Base-by-base conservation (phyloP, 2,113 vertebrate genomes). In the Corapipo altera region DNA sequence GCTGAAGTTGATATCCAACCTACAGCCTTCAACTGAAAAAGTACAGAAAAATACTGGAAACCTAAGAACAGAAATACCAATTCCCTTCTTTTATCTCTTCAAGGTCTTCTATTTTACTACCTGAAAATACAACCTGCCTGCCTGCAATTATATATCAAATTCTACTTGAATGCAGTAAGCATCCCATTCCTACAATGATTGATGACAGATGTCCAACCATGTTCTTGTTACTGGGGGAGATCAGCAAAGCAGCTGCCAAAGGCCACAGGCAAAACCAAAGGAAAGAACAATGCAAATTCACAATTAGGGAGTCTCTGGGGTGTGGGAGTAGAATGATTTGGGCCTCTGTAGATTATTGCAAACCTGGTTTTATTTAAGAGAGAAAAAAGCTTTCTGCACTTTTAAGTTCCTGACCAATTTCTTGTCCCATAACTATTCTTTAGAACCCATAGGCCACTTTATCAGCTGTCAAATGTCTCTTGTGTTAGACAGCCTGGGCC, bases 281-380 rank as follows among this genome's bases (percentile, higher is more conserved):
- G 92, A 92, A 81, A 89, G 90, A 94, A 91, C 88, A 93, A 94
- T 87, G 85, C 61, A 93, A 92, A 97, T 96, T 97, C 93, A 93
- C 88, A 94, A 96, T 94, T 96, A 93, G 85, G 62, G 69, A 93
- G 81, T 84, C 88, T 94, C 95, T 81, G 46, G 93, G 75, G 94
- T 95, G 88, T 78, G 65, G 73, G 62, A 74, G 54, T 86, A 96
- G 83, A 96, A 93, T 85, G 46, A 96, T 97, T 97, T 93, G 94
- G 94, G 93, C 89, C 96, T 97, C 82, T 76, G 83, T 64, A 97
- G 93, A 97, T 89, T 91, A 83, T 75, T 94, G 61, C 80, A 97
- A 92, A 96, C 72, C 88, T 98, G 96, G 52, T 97, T 97, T 98
- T 93, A 93, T 96, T 97, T 97, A 96, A 83, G 80, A 67, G 74